Base-by-base conservation (phyloP, 2,113 vertebrate species). In the Arenaria interpres region DNA sequence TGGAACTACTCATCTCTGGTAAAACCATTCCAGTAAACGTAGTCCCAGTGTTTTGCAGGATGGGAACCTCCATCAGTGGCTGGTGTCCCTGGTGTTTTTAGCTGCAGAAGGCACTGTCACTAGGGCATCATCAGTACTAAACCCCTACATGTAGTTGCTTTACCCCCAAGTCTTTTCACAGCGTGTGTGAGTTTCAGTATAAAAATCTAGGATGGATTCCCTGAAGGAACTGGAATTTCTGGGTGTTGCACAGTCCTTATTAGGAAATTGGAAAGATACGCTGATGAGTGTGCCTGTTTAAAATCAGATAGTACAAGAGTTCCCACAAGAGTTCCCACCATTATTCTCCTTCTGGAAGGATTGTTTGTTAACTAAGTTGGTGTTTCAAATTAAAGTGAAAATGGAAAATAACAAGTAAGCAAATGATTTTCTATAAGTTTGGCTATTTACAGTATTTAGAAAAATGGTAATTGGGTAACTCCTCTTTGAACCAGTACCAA, bases 241-340 rank as follows among this genome's bases (percentile, higher is more conserved):
- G 97, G 89, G 92, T 96, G 90, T 97, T 97, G 91, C 95, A 76
- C 87, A 97, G 94, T 79, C 94, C 96, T 95, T 96, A 97, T 96
- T 97, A 97, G 96, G 95, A 96, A 96, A 93, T 90, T 93, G 92
- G 80, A 78, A 90, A 85, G 96, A 93, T 95, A 85, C n/a, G 23
- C 60, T 79, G 86, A 94, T 94, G 97, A 97, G 80, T 85, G 45
- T 88, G 94, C 89, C 94, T 95, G 93, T 93, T 97, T 94, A 96
- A 96, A 97, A 97, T 97, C 95, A 97, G 95, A 95, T 95, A 97
- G 63, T 48, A n/a, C 62, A 54, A 76, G 41, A 76, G 86, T 95
- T 97, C 95, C 95, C 95, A n/a, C 62, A 53, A 76, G 41, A 76
- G 86, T 95, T 97, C 95, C 95, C 95, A 97, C 90, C 46, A 89